These are phyloP conservation scores for Phaedon cochleariae DNA, from an alignment of 2,888 invertebrate species.

Conservation along the genomic window DNA sequence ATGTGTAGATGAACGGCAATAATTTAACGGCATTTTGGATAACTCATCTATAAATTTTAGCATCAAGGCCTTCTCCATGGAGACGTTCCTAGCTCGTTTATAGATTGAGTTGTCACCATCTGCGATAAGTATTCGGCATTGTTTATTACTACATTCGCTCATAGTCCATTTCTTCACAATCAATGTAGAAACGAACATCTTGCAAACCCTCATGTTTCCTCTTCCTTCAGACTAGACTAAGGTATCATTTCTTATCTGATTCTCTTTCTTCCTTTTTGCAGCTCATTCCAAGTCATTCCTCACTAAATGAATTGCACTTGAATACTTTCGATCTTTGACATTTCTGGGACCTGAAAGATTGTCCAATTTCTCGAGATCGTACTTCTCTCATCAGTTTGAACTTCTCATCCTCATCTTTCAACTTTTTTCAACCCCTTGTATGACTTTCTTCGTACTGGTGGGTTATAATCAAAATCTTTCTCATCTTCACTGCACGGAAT, in stretches of 20 bases:
- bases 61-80: background rate
- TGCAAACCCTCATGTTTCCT: background rate
- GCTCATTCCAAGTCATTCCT: background rate
- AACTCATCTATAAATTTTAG: background rate
- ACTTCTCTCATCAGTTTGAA: background rate
- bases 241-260: background rate
- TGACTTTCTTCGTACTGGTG: background rate
- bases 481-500: slow-evolving; percentile 2
- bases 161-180: background rate
- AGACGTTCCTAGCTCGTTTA: background rate
- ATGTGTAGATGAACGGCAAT: background rate
- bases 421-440: too few species aligned
- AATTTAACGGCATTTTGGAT: background rate
- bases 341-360: too few species aligned
- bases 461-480: background rate
- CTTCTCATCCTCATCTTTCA: background rate
- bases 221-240: background rate
- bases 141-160: background rate
- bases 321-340: too few species aligned
- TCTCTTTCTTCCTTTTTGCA: slow-evolving; percentile 1
- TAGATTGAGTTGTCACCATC: background rate
- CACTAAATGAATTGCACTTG: too few species aligned
- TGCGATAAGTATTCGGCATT: background rate
- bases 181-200: background rate
- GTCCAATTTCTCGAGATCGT: background rate